Evolutionary conservation across 2,113 vertebrate genomes (phyloP).

Genomic region (Myotis brandtii): DNA sequence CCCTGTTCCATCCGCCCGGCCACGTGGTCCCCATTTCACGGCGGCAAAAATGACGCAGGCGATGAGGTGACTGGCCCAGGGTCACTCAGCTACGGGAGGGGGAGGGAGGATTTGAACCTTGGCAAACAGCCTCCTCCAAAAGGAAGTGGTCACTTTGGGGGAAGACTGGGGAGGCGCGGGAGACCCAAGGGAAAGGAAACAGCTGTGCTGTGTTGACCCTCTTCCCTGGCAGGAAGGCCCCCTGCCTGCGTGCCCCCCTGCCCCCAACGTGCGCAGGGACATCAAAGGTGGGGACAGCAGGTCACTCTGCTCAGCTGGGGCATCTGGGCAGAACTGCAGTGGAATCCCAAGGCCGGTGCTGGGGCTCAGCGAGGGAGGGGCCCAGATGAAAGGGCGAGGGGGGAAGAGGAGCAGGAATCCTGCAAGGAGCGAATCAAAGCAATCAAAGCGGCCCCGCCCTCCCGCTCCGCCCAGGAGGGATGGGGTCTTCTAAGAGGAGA

Average conservation of each 20-base stretch:
- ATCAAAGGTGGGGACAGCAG: not conserved
- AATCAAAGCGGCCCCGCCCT: not conserved
- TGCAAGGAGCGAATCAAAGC: not conserved
- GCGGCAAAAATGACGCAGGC: no score
- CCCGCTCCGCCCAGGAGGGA: not conserved
- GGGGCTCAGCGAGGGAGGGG: not conserved
- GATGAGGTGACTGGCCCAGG: not conserved
- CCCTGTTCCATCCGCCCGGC: not conserved
- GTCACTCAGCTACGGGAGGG: not conserved
- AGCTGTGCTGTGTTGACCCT: not conserved
- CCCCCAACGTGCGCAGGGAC: accelerated
- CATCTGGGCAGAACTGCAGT: not conserved
- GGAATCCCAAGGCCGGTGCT: not conserved
- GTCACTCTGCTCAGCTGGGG: not conserved
- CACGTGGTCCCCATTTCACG: not conserved
- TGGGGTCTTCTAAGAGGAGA: not conserved
- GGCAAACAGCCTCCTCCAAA: not conserved
- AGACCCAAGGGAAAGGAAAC: not conserved
- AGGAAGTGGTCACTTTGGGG: not conserved
- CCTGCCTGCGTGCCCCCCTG: not conserved
- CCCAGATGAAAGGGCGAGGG: not conserved
- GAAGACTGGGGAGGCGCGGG: not conserved
- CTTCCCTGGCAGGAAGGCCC: not conserved
- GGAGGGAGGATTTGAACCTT: not conserved
- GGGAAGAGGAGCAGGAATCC: no score